Percentiles rank a stretch among this genome's conserved stretches.
phyloP scores from a whole-genome alignment of 1,140 invertebrate species.

The Saccostrea echinata region DNA sequence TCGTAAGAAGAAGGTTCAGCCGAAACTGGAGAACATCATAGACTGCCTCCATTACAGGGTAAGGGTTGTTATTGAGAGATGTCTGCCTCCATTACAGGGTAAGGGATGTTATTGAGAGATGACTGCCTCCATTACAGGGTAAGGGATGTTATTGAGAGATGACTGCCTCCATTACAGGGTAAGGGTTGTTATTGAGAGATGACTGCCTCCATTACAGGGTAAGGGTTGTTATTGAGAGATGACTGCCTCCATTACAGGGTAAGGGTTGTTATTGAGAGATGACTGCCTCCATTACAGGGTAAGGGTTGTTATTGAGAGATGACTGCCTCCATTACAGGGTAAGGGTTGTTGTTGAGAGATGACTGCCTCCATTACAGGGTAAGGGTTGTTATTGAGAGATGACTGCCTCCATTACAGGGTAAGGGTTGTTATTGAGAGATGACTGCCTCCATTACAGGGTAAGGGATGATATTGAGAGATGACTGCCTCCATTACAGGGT shows the following conservation, averaged over 20 bases:
- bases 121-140: slow-evolving; percentile 72
- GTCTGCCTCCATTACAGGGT: slow-evolving; percentile 69
- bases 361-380: slow-evolving; percentile 72
- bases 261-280: background rate
- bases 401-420: slow-evolving; percentile 72
- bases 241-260: slow-evolving; percentile 72
- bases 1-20: slow-evolving; percentile 40
- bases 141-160: background rate
- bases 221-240: background rate
- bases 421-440: background rate
- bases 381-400: background rate
- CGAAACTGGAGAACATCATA: slow-evolving; percentile 70
- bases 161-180: slow-evolving; percentile 72
- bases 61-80: background rate
- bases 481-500: slow-evolving; percentile 72
- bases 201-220: slow-evolving; percentile 72
- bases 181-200: background rate
- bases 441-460: slow-evolving; percentile 72
- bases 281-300: slow-evolving; percentile 72
- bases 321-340: slow-evolving; percentile 72
- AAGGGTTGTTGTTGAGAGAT: background rate
- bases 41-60: slow-evolving; percentile 72
- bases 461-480: background rate
- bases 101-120: background rate
- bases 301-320: background rate